Percentiles rank a stretch among this genome's conserved stretches.
These are phyloP conservation scores for Lycorma delicatula DNA, from an alignment of 1,140 invertebrate genomes.

Conservation along the genomic window DNA sequence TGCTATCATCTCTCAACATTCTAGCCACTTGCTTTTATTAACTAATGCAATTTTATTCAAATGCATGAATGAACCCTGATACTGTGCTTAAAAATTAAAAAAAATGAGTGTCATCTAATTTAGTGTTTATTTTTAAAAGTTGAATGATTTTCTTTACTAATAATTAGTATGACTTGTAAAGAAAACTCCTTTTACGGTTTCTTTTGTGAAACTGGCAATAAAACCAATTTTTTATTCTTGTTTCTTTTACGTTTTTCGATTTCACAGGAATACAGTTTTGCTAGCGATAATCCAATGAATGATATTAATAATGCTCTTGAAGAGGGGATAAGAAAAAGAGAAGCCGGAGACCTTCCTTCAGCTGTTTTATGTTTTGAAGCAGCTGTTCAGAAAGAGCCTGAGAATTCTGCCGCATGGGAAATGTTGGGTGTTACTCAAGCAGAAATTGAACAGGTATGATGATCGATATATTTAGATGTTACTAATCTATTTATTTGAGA, in stretches of 20 bases:
- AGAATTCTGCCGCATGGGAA: conserved; percentile 74
- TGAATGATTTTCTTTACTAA: no score
- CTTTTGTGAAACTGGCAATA: not conserved
- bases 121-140: no score
- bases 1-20: no score
- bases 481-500: no score
- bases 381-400: conserved; percentile 75
- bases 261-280: conserved; percentile 68
- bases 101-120: no score
- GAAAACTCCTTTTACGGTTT: no score
- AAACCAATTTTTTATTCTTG: conserved; percentile 4
- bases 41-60: no score
- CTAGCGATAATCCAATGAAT: conserved; percentile 77
- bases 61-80: no score
- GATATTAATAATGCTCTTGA: conserved; percentile 73
- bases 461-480: conserved; percentile 5
- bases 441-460: conserved; percentile 72
- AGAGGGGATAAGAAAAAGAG: conserved; percentile 73
- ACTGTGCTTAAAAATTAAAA: no score
- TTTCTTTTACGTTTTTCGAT: not conserved
- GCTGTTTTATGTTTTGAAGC: conserved; percentile 96
- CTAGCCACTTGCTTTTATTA: no score
- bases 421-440: conserved; percentile 82
- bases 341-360: conserved; percentile 83
- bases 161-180: no score